A percentile compares a stretch with the other conserved stretches of the same genome.
These are phyloP conservation scores for Pelecanoides urinatrix DNA, from an alignment of 2,113 vertebrate species.

Conservation along the genomic window DNA sequence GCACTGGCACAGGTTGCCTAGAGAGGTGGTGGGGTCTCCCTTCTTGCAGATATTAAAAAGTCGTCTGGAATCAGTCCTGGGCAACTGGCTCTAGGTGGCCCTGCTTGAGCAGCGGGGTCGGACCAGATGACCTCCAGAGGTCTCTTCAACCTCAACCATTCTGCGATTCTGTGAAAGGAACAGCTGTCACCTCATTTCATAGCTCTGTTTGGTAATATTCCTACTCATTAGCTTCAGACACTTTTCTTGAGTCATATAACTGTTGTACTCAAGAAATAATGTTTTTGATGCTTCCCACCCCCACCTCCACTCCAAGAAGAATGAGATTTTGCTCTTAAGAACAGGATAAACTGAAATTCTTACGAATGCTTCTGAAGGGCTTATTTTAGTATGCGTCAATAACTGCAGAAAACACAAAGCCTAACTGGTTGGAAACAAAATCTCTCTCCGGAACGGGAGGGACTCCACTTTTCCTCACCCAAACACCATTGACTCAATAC, in stretches of 20 bases:
- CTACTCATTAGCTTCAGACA: neutral
- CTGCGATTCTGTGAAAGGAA: neutral
- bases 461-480: too few species aligned
- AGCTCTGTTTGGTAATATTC: neutral
- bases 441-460: rapidly evolving
- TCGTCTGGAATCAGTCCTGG: neutral
- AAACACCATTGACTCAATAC: rapidly evolving
- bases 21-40: neutral
- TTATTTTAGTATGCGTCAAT: neutral
- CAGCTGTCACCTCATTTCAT: neutral
- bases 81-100: neutral
- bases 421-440: neutral
- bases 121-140: neutral
- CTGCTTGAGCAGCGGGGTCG: neutral
- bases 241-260: neutral
- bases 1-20: neutral
- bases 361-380: neutral
- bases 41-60: neutral
- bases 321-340: neutral
- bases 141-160: neutral
- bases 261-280: neutral
- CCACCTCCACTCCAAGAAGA: neutral
- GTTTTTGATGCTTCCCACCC: neutral
- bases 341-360: neutral
- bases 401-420: neutral